Conservation (phyloP, 2,797 vertebrate genomes). For the Alcedo quadribrachys region DNA sequence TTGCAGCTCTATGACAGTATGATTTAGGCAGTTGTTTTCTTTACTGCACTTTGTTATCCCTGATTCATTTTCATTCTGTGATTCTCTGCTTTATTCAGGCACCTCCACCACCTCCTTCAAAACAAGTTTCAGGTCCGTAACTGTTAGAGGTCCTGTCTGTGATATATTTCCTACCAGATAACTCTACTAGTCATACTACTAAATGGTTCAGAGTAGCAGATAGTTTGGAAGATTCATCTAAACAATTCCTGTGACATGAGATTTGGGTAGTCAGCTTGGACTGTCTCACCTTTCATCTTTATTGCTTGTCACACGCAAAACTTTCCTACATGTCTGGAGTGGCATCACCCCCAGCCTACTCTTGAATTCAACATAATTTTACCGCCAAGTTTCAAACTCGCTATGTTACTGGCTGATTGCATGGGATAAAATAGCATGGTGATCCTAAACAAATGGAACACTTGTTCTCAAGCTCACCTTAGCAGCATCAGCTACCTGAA, state of each 20-base stretch:
- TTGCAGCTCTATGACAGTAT: neutral
- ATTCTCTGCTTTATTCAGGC: neutral
- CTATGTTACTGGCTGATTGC: neutral
- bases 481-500: neutral
- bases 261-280: neutral
- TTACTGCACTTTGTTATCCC: neutral
- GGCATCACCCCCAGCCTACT: neutral
- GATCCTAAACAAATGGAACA: neutral
- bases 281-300: neutral
- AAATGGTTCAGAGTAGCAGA: neutral
- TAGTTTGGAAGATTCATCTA: neutral
- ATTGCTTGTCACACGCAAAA: neutral
- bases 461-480: neutral
- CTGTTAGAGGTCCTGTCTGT: neutral
- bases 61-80: neutral
- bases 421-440: neutral
- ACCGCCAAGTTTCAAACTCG: neutral
- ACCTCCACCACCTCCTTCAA: neutral
- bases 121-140: neutral
- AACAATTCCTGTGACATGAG: neutral
- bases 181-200: neutral
- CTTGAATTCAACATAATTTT: neutral
- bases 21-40: slow-evolving; percentile 25
- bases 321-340: neutral
- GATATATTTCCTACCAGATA: neutral